Base-by-base conservation (phyloP, 2,797 vertebrate genomes). In the Pseudopleuronectes americanus region DNA sequence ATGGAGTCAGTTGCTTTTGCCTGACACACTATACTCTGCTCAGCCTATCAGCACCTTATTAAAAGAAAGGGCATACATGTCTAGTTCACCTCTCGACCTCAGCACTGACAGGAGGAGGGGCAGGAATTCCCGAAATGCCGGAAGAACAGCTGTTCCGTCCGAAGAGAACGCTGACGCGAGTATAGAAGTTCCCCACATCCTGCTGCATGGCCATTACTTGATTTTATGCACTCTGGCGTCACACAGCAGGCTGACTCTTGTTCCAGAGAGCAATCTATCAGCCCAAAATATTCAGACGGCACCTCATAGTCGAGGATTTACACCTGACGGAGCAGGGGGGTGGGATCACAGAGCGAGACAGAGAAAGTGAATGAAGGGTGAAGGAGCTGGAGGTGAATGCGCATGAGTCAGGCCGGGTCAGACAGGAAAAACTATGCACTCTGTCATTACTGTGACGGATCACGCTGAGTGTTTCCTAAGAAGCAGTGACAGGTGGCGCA, bases 121-220 rank as follows among this genome's bases (percentile, higher is more conserved):
- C 43, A 68, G 75, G 72, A 85, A 89, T 90, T 86, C 64, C 64
- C 76, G 57, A 82, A 82, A 81, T 36, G 59, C 77, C 1, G 7
- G 67, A 77, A 62, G 74, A 88, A 87, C 93, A 93, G 92, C 90
- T 94, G 93, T 88, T 91, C 52, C 61, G 31, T 78, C 80, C 36
- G 21, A 68, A 74, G 66, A 49, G 9, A 59, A 19, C 59, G 51
- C 57, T 31, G 76, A 88, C 87, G 79, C 73, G 61, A 62, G 83
- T 19, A 86, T 68, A 76, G 88, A 86, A 83, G 86, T 84, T 76
- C 64, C 77, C 60, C 45, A 69, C 82, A 87, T 85, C 77, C 79
- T 61, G 62, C 84, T 53, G 57, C 76, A 60, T 8, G 61, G 73
- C 53, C 45, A 17, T 81, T 68, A 76, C 64, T 66, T 36, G 41